phyloP scores from a whole-genome alignment of 1,140 invertebrate genomes.

The Bathynomus jamesi region DNA sequence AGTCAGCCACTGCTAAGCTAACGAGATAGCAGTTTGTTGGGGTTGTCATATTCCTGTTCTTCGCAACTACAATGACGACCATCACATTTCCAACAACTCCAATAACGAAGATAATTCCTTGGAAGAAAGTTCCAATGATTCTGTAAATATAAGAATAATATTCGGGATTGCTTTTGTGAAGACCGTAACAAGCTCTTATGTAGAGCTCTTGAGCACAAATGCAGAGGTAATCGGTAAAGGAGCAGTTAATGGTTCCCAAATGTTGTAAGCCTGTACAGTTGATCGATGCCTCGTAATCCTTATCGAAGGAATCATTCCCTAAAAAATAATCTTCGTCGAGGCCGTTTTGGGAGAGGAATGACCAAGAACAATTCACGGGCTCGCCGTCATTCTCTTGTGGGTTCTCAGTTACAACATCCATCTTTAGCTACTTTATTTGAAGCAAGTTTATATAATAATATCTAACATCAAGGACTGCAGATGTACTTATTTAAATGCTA shows the following conservation, averaged over 20 bases:
- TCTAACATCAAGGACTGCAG: no score
- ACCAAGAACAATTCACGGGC: not conserved
- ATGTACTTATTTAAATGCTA: no score
- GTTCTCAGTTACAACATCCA: not conserved
- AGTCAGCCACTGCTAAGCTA: conserved; percentile 54
- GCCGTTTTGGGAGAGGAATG: not conserved
- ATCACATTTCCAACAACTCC: conserved; percentile 53
- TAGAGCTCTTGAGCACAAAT: conserved; percentile 21
- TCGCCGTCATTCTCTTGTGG: not conserved
- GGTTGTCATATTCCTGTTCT: conserved; percentile 49
- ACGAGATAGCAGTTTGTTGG: conserved; percentile 58
- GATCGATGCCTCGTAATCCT: not conserved
- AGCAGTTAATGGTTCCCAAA: not conserved
- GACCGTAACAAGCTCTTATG: conserved; percentile 15
- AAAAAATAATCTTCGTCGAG: not conserved
- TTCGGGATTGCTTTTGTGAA: conserved; percentile 4
- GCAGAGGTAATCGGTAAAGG: conserved; percentile 17
- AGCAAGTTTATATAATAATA: no score
- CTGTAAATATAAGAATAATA: conserved; percentile 50
- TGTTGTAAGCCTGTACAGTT: not conserved
- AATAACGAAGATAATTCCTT: conserved; percentile 51
- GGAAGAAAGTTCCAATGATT: conserved; percentile 52
- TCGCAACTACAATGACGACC: conserved; percentile 50
- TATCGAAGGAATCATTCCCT: not conserved
- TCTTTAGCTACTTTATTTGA: not conserved